phyloP scores from a whole-genome alignment of 2,113 vertebrate species.

The Dicerorhinus sumatrensis region DNA sequence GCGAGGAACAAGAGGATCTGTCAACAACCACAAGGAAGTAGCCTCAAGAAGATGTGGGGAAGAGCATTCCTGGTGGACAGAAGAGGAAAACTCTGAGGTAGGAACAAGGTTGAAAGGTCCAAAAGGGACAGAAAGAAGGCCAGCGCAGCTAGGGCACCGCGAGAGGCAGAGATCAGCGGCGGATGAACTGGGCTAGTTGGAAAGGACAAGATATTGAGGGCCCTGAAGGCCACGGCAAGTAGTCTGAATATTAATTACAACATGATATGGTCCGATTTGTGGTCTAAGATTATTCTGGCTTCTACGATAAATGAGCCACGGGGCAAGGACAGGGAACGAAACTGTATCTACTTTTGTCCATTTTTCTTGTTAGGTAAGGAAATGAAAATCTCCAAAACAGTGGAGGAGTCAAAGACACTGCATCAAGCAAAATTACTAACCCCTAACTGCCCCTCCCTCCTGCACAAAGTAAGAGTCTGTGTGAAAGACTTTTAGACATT shows the following conservation, averaged over 20 bases:
- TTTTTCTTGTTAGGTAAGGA: conserved; percentile 36
- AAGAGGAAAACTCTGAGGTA: neutral
- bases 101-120: neutral
- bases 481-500: neutral
- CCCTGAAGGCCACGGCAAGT: neutral
- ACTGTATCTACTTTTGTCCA: neutral
- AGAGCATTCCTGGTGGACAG: neutral
- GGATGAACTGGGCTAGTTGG: neutral
- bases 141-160: neutral
- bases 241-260: neutral
- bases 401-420: neutral
- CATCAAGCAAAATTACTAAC: conserved; percentile 1
- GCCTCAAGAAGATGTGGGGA: neutral
- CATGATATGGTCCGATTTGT: neutral
- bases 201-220: neutral
- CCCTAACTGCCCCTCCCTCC: neutral
- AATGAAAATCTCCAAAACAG: conserved; percentile 23
- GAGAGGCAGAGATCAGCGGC: neutral
- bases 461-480: neutral
- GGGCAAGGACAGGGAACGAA: neutral
- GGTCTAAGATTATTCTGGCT: neutral
- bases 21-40: neutral
- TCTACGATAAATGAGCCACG: neutral
- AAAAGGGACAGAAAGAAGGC: neutral
- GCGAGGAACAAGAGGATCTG: neutral